Conservation (phyloP, 2,888 invertebrate genomes). For the Augiades crinisus region DNA sequence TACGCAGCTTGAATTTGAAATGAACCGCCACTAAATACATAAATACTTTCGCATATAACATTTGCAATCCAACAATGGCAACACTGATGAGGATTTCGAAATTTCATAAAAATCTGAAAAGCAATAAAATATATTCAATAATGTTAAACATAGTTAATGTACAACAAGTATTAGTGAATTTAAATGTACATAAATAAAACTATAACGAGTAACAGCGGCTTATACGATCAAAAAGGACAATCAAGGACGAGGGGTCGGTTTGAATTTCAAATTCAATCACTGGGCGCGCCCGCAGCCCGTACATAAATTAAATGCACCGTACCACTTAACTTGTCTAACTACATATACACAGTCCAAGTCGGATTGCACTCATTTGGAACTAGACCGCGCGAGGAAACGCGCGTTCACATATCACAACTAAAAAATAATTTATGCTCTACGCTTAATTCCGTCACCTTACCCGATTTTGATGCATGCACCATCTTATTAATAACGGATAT, state of each 20-base stretch:
- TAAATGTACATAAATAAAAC: constrained; percentile 24
- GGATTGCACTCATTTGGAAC: constrained; percentile 70
- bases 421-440: constrained; percentile 63
- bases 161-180: constrained; percentile 21
- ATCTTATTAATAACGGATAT: constrained; percentile 70
- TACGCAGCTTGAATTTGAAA: constrained; percentile 41
- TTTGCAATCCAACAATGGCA: constrained; percentile 10
- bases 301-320: constrained; percentile 76
- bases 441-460: constrained; percentile 52
- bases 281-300: constrained; percentile 46
- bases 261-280: constrained; percentile 46
- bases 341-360: constrained; percentile 69
- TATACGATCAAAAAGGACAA: constrained; percentile 26
- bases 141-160: constrained; percentile 15
- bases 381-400: constrained; percentile 47
- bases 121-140: constrained; percentile 4
- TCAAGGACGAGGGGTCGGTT: constrained; percentile 33
- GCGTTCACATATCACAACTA: constrained; percentile 69
- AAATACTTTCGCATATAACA: constrained; percentile 3
- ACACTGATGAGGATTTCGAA: neutral
- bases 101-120: constrained; percentile 7
- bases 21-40: constrained; percentile 26
- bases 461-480: constrained; percentile 52
- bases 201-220: constrained; percentile 20
- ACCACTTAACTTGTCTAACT: constrained; percentile 75